Base-by-base conservation (phyloP, 2,888 invertebrate genomes). In the Pterostichus niger region DNA sequence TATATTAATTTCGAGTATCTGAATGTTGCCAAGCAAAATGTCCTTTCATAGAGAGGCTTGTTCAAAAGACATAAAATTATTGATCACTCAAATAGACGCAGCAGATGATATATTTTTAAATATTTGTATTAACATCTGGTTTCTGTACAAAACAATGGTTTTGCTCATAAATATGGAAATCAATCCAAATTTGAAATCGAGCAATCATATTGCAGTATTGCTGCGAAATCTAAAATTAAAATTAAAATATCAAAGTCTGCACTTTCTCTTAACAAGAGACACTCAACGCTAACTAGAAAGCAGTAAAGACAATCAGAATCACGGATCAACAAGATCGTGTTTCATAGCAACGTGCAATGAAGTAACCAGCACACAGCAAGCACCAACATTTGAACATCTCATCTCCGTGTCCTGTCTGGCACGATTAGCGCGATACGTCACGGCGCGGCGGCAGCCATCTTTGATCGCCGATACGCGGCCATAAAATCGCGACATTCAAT, bases 401-500 rank as follows among this genome's bases (percentile, higher is more conserved):
- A 64, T 64, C 56, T 56, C 24, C 49, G 73, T 73, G n/a, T 44
- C 35, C 68, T 59, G 31, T 68, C 49, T 46, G 49, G 33, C 52
- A 31, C 77, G 82, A 82, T 82, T 59, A 81, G 75, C 46, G 75
- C 59, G 82, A 82, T 82, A 82, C 82, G 82, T 82, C 82, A 82
- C 82, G 82, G 15, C 54, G 75, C 82, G 82, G 15, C 54, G 75
- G 61, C 82, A 54, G 82, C 82, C 82, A 82, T 82, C 40, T 82
- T 82, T 82, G 82, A 82, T 82, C 73, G 56, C 44, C 75, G 82
- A 82, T 82, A 82, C 75, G 82, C 40, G 73, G 59, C 82, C 52
- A 82, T 82, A 82, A 82, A 82, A 82, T 82, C 75, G 82, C 82
- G 82, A 82, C 82, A 82, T 82, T 82, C 82, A 82, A 82, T 82